These are phyloP conservation scores for Platalea minor DNA, from an alignment of 2,797 vertebrate genomes.

Conservation along the genomic window DNA sequence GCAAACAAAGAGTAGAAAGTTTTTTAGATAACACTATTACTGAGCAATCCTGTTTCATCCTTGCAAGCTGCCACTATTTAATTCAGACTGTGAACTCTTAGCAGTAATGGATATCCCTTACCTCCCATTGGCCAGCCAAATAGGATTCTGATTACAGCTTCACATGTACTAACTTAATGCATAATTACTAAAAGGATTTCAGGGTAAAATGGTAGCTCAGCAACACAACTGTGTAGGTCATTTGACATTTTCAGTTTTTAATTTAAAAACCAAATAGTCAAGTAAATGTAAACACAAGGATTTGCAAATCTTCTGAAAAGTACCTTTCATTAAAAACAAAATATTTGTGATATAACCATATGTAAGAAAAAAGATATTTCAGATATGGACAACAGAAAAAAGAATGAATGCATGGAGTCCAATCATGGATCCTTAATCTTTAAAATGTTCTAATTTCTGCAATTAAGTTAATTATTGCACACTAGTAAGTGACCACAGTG, in stretches of 20 bases:
- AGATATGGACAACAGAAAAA: neutral
- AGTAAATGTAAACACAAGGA: neutral
- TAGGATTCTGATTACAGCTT: neutral
- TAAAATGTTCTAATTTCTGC: conserved; percentile 50
- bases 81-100: neutral
- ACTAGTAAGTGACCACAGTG: conserved; percentile 40
- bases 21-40: neutral
- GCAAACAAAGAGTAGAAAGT: neutral
- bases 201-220: neutral
- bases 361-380: neutral
- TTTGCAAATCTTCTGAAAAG: neutral
- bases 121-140: neutral
- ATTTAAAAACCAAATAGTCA: neutral
- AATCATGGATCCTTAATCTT: conserved; percentile 14
- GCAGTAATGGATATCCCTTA: neutral
- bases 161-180: neutral
- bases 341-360: neutral
- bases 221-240: neutral
- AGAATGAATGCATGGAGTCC: neutral
- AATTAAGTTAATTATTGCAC: conserved; percentile 70
- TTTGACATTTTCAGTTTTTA: neutral
- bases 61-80: neutral
- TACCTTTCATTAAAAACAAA: neutral
- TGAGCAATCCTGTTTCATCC: neutral
- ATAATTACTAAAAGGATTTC: neutral